Conservation (phyloP, 2,797 vertebrate species). For the Eulemur coronatus region DNA sequence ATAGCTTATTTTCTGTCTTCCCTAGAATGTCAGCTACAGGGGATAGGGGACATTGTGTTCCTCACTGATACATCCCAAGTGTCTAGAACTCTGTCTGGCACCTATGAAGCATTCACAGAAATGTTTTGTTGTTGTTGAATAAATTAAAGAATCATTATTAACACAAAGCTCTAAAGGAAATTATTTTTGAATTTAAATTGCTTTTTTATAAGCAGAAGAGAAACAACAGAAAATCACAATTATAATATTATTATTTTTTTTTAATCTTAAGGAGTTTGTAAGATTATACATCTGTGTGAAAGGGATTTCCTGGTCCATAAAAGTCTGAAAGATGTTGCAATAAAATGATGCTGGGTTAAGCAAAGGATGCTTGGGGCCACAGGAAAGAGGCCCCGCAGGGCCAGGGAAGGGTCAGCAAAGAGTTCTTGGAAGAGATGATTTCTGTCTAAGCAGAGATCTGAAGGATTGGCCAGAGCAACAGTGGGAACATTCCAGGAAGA, state of each 20-base stretch:
- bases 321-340: not conserved
- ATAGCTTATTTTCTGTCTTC: not conserved
- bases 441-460: not conserved
- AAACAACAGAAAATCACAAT: not conserved
- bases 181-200: not conserved
- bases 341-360: not conserved
- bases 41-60: not conserved
- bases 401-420: not conserved
- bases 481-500: not conserved
- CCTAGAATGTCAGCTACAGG: not conserved
- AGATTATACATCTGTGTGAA: not conserved
- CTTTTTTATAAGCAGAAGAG: conserved; percentile 30
- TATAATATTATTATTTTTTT: not conserved
- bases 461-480: not conserved
- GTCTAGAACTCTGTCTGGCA: not conserved
- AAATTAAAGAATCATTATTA: not conserved
- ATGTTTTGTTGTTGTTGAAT: not conserved
- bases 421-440: not conserved
- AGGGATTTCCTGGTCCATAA: not conserved
- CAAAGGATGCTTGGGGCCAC: not conserved
- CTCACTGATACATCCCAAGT: not conserved
- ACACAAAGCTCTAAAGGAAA: not conserved
- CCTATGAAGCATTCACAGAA: not conserved
- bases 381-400: not conserved
- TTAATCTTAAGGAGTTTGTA: not conserved